Percentiles rank a stretch among this genome's conserved stretches.
These are phyloP conservation scores for Heliornis fulica DNA, from an alignment of 2,113 vertebrate genomes.

Conservation along the genomic window DNA sequence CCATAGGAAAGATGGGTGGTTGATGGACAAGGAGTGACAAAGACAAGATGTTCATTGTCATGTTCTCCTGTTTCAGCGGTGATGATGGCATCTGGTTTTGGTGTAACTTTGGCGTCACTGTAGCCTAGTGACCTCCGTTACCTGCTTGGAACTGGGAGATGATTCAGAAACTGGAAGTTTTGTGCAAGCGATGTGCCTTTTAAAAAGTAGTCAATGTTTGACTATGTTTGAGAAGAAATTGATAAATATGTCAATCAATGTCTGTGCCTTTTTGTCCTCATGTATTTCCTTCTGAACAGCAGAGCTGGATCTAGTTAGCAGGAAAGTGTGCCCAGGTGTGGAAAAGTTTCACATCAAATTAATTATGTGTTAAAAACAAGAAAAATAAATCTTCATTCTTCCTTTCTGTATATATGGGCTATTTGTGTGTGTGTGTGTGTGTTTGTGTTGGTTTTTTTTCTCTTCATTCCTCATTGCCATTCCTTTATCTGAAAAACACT, in stretches of 20 bases:
- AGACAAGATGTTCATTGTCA: background rate
- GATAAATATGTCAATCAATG: background rate
- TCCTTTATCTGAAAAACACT: background rate
- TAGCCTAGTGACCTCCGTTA: background rate
- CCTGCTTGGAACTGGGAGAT: background rate
- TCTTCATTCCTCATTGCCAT: background rate
- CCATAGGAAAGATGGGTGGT: rapidly evolving
- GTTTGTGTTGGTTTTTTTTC: too few relatives aligned
- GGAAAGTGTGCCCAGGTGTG: background rate
- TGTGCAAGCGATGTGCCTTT: too few relatives aligned
- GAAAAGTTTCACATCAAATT: background rate
- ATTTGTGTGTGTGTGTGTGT: background rate
- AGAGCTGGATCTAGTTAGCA: background rate
- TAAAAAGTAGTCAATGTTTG: background rate
- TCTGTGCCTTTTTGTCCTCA: background rate
- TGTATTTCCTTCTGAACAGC: background rate
- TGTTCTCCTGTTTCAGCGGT: background rate
- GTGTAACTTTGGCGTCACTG: background rate
- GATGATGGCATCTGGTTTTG: background rate
- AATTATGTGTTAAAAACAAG: too few relatives aligned
- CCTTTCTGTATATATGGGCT: background rate
- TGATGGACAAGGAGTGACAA: background rate
- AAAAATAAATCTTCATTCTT: background rate
- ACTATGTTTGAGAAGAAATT: background rate
- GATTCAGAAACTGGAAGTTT: background rate